These are phyloP conservation scores for Paratrypauchen microcephalus DNA, from an alignment of 2,797 vertebrate genomes.

Conservation along the genomic window DNA sequence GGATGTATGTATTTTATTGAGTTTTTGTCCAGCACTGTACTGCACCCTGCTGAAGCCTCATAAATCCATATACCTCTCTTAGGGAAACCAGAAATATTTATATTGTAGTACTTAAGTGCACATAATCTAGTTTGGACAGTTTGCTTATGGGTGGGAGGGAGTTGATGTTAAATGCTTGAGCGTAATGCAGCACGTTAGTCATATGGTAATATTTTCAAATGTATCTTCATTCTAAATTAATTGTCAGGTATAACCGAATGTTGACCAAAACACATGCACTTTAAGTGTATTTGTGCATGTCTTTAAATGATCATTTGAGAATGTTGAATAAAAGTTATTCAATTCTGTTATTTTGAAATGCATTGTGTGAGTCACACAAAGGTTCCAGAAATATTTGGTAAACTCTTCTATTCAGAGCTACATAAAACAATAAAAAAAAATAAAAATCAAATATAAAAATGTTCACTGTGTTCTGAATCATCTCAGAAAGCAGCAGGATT, in stretches of 20 bases:
- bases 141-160: background rate
- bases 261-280: conserved; percentile 70
- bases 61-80: conserved; percentile 41
- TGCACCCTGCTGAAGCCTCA: conserved; percentile 64
- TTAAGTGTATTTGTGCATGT: conserved; percentile 45
- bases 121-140: background rate
- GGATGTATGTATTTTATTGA: conserved; percentile 54
- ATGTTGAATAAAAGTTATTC: background rate
- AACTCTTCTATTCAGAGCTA: background rate
- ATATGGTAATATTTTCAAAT: conserved; percentile 3
- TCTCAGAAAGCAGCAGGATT: background rate
- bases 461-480: background rate
- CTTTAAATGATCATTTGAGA: background rate
- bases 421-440: background rate
- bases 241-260: conserved; percentile 16
- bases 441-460: background rate
- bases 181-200: background rate
- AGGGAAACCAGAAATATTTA: conserved; percentile 11
- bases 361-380: background rate
- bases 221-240: conserved; percentile 17
- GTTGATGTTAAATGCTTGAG: background rate
- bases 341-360: background rate
- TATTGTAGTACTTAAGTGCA: conserved; percentile 21
- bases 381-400: background rate
- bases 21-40: conserved; percentile 45